Base-by-base conservation (phyloP, 2,113 vertebrate species). In the Pedionomus torquatus region DNA sequence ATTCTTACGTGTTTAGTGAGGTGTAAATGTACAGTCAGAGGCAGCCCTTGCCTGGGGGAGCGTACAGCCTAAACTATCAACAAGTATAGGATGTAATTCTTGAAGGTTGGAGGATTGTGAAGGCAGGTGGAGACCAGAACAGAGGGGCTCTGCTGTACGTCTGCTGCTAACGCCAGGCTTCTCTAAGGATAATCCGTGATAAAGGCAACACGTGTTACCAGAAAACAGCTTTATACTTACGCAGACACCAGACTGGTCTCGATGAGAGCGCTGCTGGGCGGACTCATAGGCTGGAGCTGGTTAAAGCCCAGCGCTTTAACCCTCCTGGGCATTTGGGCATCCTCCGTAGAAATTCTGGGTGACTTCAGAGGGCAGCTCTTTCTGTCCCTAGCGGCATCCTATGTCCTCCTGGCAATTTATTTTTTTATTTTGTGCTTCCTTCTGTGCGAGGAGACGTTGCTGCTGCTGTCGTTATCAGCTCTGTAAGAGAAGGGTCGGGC, bases 391-490 rank as follows among this genome's bases (percentile, higher is more conserved):
- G 0, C 46, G 51, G 44, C 64, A 1, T 28, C n/a, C 41, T 30
- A 0, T 33, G 20, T n/a, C 39, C 44, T n/a, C 26, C 52, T 76
- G 72, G 58, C 6, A 17, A 4, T 1, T 4, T n/a, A n/a, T n/a
- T n/a, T n/a, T n/a, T 41, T 3, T 52, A 24, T 10, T 6, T 23
- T 18, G n/a, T 8, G 4, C 9, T 44, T 70, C 44, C 25, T 6
- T 41, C 33, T 6, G 0, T 0, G 0, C 11, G 1, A 6, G 46
- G 44, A 72, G 30, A 3, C 0, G 2, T 48, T 48, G 37, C 37
- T 41, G 4, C 16, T 24, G 43, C 33, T 60, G n/a, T 46, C 2
- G 0, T 7, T 11, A 3, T 4, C 10, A 46, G 10, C 19, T 18
- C 54, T 17, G 0, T 7, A 5, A 20, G 65, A 57, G 61, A 26